Percentiles rank a stretch among this genome's conserved stretches.
These are phyloP conservation scores for Smutsia gigantea DNA, from an alignment of 2,797 vertebrate genomes.

Conservation along the genomic window DNA sequence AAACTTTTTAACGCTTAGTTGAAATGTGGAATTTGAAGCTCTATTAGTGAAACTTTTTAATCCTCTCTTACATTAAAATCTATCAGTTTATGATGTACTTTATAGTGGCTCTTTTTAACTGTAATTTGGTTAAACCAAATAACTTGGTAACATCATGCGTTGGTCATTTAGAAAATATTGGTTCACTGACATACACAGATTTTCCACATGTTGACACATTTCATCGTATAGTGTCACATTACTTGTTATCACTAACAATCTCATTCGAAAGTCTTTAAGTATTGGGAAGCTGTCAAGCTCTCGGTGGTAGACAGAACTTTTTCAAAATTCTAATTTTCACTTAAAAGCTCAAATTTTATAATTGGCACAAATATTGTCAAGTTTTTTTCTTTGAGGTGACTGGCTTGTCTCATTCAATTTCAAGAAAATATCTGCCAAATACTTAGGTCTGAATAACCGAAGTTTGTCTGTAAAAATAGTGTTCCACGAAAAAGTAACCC, in stretches of 20 bases:
- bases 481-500: background rate
- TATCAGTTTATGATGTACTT: background rate
- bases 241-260: conserved; percentile 19
- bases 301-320: conserved; percentile 64
- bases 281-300: conserved; percentile 66
- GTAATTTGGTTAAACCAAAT: no score
- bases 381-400: conserved; percentile 66
- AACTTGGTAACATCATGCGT: conserved; percentile 26
- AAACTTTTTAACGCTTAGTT: conserved; percentile 51
- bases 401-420: conserved; percentile 58
- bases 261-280: conserved; percentile 59
- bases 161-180: conserved; percentile 52
- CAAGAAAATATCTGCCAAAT: conserved; percentile 58
- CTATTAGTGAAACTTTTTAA: conserved; percentile 19
- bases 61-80: conserved; percentile 26
- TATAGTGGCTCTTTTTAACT: background rate
- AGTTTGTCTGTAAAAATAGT: conserved; percentile 33
- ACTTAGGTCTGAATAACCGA: conserved; percentile 32
- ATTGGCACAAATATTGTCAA: conserved; percentile 70
- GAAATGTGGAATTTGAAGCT: conserved; percentile 54
- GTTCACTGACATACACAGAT: background rate
- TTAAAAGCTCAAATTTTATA: conserved; percentile 73
- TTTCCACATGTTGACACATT: conserved; percentile 61
- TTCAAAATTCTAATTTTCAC: conserved; percentile 71
- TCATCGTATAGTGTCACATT: background rate